phyloP scores from a whole-genome alignment of 2,888 invertebrate genomes.

The Drosophila neonasuta region DNA sequence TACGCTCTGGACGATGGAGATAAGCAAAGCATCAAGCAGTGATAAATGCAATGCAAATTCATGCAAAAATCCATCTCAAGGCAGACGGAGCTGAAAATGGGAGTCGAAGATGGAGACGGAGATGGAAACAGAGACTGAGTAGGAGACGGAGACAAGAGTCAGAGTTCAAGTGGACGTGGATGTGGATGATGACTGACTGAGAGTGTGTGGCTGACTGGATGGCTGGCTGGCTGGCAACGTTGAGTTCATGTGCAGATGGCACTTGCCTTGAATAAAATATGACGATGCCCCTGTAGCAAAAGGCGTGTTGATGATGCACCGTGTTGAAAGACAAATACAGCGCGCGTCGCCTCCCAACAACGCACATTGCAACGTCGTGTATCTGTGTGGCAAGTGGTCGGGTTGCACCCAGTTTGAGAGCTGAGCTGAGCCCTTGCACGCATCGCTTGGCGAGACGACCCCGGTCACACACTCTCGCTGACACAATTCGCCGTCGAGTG shows the following conservation, averaged over 20 bases:
- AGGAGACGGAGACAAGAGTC: constrained; percentile 9
- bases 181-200: constrained; percentile 55
- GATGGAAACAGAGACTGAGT: background rate
- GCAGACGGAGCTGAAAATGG: constrained; percentile 3
- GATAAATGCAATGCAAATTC: constrained; percentile 24
- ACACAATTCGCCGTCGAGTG: constrained; percentile 58
- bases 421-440: constrained; percentile 22
- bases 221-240: constrained; percentile 28
- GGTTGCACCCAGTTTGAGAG: constrained; percentile 1
- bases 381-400: constrained; percentile 40
- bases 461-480: constrained; percentile 50
- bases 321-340: constrained; percentile 74
- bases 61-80: constrained; percentile 21
- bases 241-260: constrained; percentile 68
- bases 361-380: constrained; percentile 40
- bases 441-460: constrained; percentile 48
- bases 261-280: constrained; percentile 74
- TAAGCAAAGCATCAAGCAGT: constrained; percentile 10
- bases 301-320: constrained; percentile 56
- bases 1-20: constrained; percentile 39
- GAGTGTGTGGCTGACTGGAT: constrained; percentile 16
- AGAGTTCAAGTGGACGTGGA: constrained; percentile 54
- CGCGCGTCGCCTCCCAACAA: constrained; percentile 49
- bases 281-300: constrained; percentile 40
- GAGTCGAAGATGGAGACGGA: constrained; percentile 1